A percentile compares a stretch with the other conserved stretches of the same genome.
phyloP scores from a whole-genome alignment of 2,888 invertebrate species.

The Teleiodes luculella region DNA sequence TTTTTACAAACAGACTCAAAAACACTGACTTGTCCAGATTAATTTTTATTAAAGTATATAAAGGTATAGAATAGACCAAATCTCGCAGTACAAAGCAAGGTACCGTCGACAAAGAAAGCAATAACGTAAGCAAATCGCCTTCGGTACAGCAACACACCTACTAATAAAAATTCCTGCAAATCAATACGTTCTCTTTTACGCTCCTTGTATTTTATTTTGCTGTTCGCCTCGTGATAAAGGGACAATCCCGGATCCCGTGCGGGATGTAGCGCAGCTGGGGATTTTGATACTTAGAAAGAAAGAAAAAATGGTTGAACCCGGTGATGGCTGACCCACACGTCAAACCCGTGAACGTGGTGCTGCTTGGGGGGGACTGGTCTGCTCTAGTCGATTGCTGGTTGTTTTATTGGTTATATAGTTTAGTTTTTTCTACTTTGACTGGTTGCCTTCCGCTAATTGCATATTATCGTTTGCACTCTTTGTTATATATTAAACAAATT shows the following conservation, averaged over 20 bases:
- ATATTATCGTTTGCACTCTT: too few species aligned
- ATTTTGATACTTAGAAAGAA: too few species aligned
- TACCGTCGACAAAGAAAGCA: constrained; percentile 37
- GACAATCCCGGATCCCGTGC: constrained; percentile 68
- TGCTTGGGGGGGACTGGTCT: too few species aligned
- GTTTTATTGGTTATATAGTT: too few species aligned
- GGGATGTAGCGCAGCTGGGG: constrained; percentile 33
- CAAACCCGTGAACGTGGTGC: too few species aligned
- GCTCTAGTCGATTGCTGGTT: too few species aligned
- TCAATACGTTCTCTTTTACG: constrained; percentile 77
- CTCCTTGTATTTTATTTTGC: constrained; percentile 77
- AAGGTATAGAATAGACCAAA: neutral
- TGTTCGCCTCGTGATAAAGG: constrained; percentile 74
- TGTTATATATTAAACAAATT: too few species aligned
- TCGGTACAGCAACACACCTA: constrained; percentile 51
- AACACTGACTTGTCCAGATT: too few species aligned
- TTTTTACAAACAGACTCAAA: too few species aligned
- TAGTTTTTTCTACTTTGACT: too few species aligned
- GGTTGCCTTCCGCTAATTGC: too few species aligned
- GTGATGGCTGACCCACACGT: constrained; percentile 55
- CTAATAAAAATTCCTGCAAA: constrained; percentile 79
- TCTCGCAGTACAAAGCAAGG: neutral
- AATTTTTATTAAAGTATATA: too few species aligned
- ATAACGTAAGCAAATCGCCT: constrained; percentile 55
- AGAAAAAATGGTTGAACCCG: constrained; percentile 16